Percentiles rank a stretch among this genome's conserved stretches.
phyloP scores from a whole-genome alignment of 2,113 vertebrate species.

The Butastur rufipennis region DNA sequence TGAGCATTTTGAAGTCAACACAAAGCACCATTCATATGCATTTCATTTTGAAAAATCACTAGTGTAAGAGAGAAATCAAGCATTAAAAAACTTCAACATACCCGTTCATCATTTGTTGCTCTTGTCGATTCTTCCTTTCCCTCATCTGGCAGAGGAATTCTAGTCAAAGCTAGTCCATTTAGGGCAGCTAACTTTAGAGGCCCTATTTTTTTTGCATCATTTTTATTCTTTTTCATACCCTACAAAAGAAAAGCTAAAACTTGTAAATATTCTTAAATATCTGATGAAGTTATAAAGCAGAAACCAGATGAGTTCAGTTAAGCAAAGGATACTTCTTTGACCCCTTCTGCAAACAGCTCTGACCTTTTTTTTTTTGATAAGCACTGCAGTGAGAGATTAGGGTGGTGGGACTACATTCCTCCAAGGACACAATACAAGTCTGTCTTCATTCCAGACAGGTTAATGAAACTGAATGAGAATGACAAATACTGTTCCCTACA shows the following conservation, averaged over 20 bases:
- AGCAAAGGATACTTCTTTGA: not conserved
- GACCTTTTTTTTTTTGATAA: not conserved
- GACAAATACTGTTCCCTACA: constrained; percentile 20
- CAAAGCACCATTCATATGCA: not conserved
- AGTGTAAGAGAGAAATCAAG: not conserved
- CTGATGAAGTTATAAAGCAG: not conserved
- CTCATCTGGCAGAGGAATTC: constrained; percentile 82
- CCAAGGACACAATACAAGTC: constrained; percentile 54
- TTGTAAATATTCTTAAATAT: not conserved
- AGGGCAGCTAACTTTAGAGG: constrained; percentile 89
- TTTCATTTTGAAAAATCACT: not conserved
- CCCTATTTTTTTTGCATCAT: constrained; percentile 89
- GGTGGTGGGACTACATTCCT: constrained; percentile 66
- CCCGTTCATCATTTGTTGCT: constrained; percentile 91
- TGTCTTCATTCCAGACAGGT: constrained; percentile 60
- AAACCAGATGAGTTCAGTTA: not conserved
- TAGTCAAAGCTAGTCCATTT: constrained; percentile 86
- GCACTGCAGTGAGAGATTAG: not conserved
- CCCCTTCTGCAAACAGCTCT: not conserved
- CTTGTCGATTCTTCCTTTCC: constrained; percentile 83
- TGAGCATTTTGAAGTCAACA: not conserved
- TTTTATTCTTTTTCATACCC: constrained; percentile 92
- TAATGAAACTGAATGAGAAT: constrained; percentile 46
- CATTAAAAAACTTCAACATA: constrained; percentile 42
- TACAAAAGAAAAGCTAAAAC: constrained; percentile 58